These are phyloP conservation scores for Helobdella robusta DNA, from an alignment of 2,888 invertebrate species.

Conservation along the genomic window DNA sequence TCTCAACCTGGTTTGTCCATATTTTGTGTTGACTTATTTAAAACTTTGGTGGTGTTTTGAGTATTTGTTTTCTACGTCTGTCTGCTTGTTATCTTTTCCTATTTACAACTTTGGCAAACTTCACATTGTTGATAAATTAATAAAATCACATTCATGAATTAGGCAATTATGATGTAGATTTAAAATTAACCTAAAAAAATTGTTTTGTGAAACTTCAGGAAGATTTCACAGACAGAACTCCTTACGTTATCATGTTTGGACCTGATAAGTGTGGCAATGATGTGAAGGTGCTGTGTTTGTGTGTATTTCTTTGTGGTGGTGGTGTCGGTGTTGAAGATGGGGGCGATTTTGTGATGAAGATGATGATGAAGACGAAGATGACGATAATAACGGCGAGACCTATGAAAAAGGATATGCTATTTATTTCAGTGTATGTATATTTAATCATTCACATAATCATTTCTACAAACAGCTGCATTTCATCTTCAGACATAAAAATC, in stretches of 20 bases:
- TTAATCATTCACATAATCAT: not conserved
- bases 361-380: no score
- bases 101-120: not conserved
- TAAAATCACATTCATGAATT: no score
- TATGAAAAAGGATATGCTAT: not conserved
- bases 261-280: slow-evolving; percentile 97
- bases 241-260: slow-evolving; percentile 98
- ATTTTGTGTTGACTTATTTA: no score
- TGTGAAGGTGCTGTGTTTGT: slow-evolving; percentile 64
- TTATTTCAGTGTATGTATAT: not conserved
- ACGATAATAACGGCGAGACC: no score
- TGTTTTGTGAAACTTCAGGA: slow-evolving; percentile 53
- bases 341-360: no score
- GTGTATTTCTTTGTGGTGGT: no score
- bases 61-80: no score
- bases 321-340: no score
- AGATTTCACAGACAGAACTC: slow-evolving; percentile 83
- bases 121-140: no score
- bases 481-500: slow-evolving; percentile 90
- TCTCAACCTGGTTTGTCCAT: slow-evolving; percentile 59
- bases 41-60: no score
- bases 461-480: slow-evolving; percentile 57
- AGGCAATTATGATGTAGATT: no score
- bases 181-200: no score
- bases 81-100: not conserved